phyloP scores from a whole-genome alignment of 1,140 invertebrate species.

The Wiebesia pumilae region DNA sequence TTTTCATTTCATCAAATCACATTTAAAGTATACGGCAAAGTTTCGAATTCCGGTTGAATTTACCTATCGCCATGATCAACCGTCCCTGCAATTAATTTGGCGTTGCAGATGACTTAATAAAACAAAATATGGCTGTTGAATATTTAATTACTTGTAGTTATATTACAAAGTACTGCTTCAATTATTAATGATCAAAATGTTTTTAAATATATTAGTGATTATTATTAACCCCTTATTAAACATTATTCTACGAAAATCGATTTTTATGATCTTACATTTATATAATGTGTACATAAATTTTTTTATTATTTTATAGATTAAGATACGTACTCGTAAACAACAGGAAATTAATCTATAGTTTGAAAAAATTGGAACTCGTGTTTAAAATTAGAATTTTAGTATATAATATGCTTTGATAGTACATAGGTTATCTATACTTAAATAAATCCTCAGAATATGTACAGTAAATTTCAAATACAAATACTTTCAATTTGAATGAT shows the following conservation, averaged over 20 bases:
- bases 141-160: background rate
- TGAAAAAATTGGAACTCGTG: background rate
- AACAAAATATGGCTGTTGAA: background rate
- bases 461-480: too few relatives aligned
- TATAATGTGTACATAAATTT: background rate
- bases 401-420: too few relatives aligned
- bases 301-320: background rate
- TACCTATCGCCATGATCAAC: background rate
- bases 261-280: background rate
- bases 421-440: too few relatives aligned
- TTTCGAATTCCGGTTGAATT: slow-evolving; percentile 20
- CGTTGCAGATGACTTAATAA: background rate
- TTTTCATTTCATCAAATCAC: slow-evolving; percentile 32
- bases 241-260: background rate
- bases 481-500: too few relatives aligned
- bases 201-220: too few relatives aligned
- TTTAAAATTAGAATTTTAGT: too few relatives aligned
- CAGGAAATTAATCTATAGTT: background rate
- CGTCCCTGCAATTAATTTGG: background rate
- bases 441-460: too few relatives aligned
- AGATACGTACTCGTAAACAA: background rate
- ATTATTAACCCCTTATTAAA: too few relatives aligned
- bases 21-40: slow-evolving; percentile 5
- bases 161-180: background rate
- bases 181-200: too few relatives aligned